Evolutionary conservation across 2,888 invertebrate species (phyloP).

Genomic region (Byasa hedistus): DNA sequence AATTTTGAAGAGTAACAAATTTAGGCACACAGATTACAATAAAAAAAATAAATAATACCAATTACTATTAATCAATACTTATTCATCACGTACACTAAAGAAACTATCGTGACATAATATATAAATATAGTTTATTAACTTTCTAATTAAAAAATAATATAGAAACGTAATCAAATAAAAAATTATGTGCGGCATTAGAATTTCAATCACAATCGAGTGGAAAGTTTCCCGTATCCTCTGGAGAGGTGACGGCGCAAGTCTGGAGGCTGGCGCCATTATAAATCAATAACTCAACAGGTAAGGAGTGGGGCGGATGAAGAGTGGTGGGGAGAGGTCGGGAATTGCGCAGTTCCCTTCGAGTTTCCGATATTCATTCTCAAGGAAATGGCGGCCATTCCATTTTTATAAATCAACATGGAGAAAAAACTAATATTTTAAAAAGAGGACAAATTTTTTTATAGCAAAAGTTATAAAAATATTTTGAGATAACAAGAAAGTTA

Average conservation of each 20-base stretch:
- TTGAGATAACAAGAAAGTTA: too few relatives aligned
- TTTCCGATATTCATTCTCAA: background rate
- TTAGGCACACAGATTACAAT: background rate
- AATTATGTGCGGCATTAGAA: constrained; percentile 17
- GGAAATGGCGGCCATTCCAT: background rate
- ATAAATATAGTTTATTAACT: constrained; percentile 14
- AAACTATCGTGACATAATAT: constrained; percentile 9
- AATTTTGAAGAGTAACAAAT: background rate
- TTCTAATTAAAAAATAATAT: constrained; percentile 17
- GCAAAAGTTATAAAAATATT: too few relatives aligned
- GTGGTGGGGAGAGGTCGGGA: constrained; percentile 11
- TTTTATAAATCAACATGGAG: too few relatives aligned
- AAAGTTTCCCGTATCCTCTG: constrained; percentile 27
- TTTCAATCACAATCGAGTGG: constrained; percentile 31
- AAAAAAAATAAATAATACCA: background rate
- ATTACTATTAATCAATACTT: background rate
- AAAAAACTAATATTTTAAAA: too few relatives aligned
- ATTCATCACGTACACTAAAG: constrained; percentile 6
- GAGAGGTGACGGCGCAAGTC: constrained; percentile 35
- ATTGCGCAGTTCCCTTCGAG: background rate
- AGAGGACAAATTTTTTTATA: too few relatives aligned
- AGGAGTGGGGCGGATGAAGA: constrained; percentile 8
- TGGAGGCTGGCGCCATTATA: constrained; percentile 31
- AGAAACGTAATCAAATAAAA: constrained; percentile 4
- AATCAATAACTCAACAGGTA: constrained; percentile 32